A percentile compares a stretch with the other conserved stretches of the same genome.
Conservation (phyloP, 2,113 vertebrate genomes). For the Tonatia bakeri region DNA sequence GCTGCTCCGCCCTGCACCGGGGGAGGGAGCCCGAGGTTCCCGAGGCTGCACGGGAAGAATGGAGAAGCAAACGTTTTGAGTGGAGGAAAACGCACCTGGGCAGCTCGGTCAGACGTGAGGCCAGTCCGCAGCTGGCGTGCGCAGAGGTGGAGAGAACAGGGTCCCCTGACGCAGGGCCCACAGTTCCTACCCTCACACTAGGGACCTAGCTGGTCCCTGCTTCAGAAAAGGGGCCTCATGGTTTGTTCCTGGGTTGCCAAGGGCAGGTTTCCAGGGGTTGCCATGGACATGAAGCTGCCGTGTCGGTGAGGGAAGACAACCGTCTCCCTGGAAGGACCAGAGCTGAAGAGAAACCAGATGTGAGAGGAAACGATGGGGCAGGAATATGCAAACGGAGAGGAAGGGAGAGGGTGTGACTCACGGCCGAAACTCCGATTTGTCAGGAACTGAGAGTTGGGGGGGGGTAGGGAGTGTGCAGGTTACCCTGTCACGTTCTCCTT, state of each 20-base stretch:
- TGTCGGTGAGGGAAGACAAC: too few relatives aligned
- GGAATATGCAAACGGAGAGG: not conserved
- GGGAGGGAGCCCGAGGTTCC: not conserved
- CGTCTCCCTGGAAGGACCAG: fast-evolving
- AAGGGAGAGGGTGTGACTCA: not conserved
- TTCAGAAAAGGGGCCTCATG: not conserved
- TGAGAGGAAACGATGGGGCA: not conserved
- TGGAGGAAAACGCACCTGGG: not conserved
- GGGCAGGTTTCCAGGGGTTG: not conserved
- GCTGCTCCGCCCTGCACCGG: too few relatives aligned
- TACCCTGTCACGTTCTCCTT: not conserved
- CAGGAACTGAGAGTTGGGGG: not conserved
- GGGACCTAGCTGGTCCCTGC: not conserved
- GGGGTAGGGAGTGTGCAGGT: not conserved
- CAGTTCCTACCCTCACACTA: not conserved
- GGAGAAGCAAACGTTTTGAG: not conserved
- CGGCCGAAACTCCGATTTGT: not conserved
- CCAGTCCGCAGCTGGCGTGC: not conserved
- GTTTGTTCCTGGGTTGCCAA: not conserved
- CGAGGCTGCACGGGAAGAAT: not conserved
- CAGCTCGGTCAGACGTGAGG: not conserved
- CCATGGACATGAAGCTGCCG: not conserved
- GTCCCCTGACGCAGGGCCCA: not conserved
- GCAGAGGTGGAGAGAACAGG: not conserved
- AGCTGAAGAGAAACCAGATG: not conserved